These are phyloP conservation scores for Pollenia griseotomentosa DNA, from an alignment of 2,888 invertebrate genomes.

Conservation along the genomic window DNA sequence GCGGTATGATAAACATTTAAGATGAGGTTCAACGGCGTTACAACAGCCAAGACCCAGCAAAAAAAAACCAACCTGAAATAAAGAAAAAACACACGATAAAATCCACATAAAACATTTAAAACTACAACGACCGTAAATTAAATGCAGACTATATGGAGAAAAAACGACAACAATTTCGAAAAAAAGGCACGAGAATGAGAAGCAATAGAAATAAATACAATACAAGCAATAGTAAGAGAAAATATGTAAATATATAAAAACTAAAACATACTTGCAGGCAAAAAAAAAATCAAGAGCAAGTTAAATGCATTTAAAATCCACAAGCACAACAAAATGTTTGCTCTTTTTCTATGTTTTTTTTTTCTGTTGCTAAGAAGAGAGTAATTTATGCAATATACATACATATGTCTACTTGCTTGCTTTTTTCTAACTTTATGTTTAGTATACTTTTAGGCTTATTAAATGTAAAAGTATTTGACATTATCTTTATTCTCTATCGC, in stretches of 20 bases:
- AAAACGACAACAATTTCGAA: background rate
- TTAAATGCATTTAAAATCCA: background rate
- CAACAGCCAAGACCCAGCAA: background rate
- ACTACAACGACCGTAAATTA: conserved; percentile 60
- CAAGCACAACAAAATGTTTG: background rate
- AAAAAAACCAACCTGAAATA: background rate
- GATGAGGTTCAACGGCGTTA: conserved; percentile 42
- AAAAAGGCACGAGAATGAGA: background rate
- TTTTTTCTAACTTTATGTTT: background rate
- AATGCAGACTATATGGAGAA: conserved; percentile 42
- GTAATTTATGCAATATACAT: background rate
- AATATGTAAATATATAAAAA: conserved; percentile 4
- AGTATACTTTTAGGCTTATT: conserved; percentile 11
- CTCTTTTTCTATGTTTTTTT: background rate
- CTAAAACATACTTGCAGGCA: conserved; percentile 5
- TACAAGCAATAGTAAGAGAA: background rate
- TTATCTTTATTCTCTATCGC: background rate
- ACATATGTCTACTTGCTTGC: background rate
- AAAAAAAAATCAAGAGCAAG: background rate
- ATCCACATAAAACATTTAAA: conserved; percentile 53
- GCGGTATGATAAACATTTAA: conserved; percentile 70
- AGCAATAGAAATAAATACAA: background rate
- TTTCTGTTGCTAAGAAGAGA: background rate
- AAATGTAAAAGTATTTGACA: background rate
- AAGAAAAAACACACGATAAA: conserved; percentile 23